Evolutionary conservation across 2,113 vertebrate species (phyloP).

Genomic region (Cepphus grylle): DNA sequence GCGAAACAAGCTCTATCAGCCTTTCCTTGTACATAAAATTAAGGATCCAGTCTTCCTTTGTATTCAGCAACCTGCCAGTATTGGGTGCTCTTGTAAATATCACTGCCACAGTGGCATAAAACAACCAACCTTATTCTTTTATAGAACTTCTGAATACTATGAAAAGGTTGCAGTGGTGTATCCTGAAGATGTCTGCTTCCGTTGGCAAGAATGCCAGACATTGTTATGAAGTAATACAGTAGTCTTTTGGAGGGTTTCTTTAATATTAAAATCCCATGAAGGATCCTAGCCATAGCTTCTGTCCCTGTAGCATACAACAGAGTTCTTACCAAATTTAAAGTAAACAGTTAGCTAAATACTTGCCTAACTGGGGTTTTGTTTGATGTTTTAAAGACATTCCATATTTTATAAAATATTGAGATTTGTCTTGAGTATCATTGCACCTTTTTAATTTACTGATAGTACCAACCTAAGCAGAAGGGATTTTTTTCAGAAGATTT

Average conservation of each 20-base stretch:
- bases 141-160: neutral
- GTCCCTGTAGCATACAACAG: neutral
- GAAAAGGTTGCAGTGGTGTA: neutral
- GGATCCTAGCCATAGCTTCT: neutral
- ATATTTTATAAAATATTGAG: neutral
- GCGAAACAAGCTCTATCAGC: neutral
- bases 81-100: neutral
- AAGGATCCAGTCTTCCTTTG: neutral
- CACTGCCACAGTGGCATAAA: neutral
- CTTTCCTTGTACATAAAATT: neutral
- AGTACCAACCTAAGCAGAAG: neutral
- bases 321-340: neutral
- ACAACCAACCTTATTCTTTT: neutral
- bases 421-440: neutral
- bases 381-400: neutral
- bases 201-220: neutral
- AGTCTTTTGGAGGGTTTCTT: neutral
- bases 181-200: neutral
- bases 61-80: neutral
- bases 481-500: neutral
- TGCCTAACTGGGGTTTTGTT: neutral
- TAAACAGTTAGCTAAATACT: neutral
- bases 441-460: neutral
- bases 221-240: neutral
- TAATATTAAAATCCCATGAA: neutral